Evolutionary conservation across 2,113 vertebrate species (phyloP), one percentile per base, ranked within the genome.

Genomic region (Odontesthes bonariensis): DNA sequence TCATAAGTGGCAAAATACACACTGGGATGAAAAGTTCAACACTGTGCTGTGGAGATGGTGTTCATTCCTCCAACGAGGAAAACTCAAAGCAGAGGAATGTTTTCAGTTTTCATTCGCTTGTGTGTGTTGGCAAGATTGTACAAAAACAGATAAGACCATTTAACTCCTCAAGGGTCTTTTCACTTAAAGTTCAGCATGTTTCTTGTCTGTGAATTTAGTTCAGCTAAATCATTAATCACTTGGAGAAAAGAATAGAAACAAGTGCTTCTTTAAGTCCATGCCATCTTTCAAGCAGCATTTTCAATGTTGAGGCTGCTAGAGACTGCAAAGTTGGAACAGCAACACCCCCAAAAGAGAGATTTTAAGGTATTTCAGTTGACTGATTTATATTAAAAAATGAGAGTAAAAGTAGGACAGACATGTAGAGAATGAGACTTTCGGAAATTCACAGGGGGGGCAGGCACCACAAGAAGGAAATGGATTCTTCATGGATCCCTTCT

Each of bases 341-440:
- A 19, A 35, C 47, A 56, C 4, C 38, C 49, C 11, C 32, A 69
- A 72, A 66, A 83, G 54, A 83, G 54, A 62, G 66, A 88, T 70
- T 56, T 51, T 22, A 38, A 85, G 76, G 62, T 35, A 74, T 66
- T 73, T 49, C 33, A 66, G 17, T 64, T 40, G 63, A 14, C 1
- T 46, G 38, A 65, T 8, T 46, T 68, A 72, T 73, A 27, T 59
- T 49, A 63, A 88, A 51, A 86, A 75, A 72, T 75, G 23, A 63
- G 53, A 62, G 66, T 31, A 46, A 79, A 88, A 91, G 69, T 82
- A 70, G 83, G 69, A 60, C 77, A 81, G 81, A 83, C 75, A 65
- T 69, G 60, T 35, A 54, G 53, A 54, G 59, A 68, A 62, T 75
- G 64, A 77, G 64, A 76, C n/a, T 0, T 4, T 54, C 23, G 38